These are phyloP conservation scores for Hemistola chrysoprasaria DNA, from an alignment of 2,888 invertebrate species.

Conservation along the genomic window DNA sequence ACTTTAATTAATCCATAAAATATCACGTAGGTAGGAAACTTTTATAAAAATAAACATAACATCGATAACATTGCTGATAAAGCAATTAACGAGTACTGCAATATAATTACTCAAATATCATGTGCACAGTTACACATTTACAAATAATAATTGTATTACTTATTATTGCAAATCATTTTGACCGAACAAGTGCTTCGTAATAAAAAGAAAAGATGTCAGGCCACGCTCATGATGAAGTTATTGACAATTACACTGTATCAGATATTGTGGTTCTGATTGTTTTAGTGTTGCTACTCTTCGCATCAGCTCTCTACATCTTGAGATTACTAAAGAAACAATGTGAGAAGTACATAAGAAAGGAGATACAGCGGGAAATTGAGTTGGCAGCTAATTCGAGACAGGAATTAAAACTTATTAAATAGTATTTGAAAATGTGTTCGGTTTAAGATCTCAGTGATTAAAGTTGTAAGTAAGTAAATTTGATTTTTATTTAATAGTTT, in stretches of 20 bases:
- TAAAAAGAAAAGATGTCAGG: constrained; percentile 32
- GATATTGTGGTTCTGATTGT: constrained; percentile 44
- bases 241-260: constrained; percentile 39
- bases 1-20: not conserved
- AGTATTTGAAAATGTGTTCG: not conserved
- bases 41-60: not conserved
- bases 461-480: too few species aligned
- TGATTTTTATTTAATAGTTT: too few species aligned
- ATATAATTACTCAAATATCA: too few species aligned
- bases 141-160: too few species aligned
- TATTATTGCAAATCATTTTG: too few species aligned
- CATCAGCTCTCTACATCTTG: constrained; percentile 35
- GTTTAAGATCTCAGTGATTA: not conserved
- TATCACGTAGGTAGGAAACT: constrained; percentile 6
- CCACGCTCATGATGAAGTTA: constrained; percentile 52
- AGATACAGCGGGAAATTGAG: constrained; percentile 40
- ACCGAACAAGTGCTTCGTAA: not conserved
- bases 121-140: too few species aligned
- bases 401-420: constrained; percentile 16
- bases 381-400: constrained; percentile 14
- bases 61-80: too few species aligned
- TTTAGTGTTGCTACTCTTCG: constrained; percentile 37
- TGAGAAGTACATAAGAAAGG: constrained; percentile 36
- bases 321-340: constrained; percentile 38
- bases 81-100: too few species aligned